These are phyloP conservation scores for Callinectes sapidus DNA, from an alignment of 2,888 invertebrate species.

Conservation along the genomic window DNA sequence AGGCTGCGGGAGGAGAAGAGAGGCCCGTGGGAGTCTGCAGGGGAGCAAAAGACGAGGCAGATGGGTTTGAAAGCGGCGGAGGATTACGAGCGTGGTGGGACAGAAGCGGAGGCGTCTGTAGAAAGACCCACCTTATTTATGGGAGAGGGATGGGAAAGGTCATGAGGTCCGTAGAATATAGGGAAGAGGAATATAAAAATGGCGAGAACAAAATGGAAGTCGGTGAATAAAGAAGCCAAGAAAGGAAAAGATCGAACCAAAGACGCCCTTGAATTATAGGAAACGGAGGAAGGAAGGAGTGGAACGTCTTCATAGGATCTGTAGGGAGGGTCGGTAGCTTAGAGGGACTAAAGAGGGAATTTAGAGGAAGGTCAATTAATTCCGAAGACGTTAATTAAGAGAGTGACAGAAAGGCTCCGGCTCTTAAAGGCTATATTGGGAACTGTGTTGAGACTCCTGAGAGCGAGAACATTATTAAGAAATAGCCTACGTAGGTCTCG, in stretches of 20 bases:
- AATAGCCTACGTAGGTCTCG: background rate
- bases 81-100: background rate
- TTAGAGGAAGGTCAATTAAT: conserved; percentile 24
- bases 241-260: background rate
- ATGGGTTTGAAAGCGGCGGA: background rate
- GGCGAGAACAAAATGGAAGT: too few species aligned
- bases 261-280: background rate
- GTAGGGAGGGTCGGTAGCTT: background rate
- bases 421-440: background rate
- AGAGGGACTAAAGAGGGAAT: background rate
- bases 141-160: background rate
- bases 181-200: background rate
- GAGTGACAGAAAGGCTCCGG: background rate
- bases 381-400: background rate
- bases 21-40: background rate
- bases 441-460: background rate
- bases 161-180: background rate
- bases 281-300: background rate
- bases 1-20: background rate
- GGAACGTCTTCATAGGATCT: background rate
- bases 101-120: background rate
- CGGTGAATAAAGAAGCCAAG: background rate
- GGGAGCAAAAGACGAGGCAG: background rate
- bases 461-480: background rate
- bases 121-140: background rate